Evolutionary conservation across 2,888 invertebrate genomes (phyloP).

Genomic region (Poecilus cupreus): DNA sequence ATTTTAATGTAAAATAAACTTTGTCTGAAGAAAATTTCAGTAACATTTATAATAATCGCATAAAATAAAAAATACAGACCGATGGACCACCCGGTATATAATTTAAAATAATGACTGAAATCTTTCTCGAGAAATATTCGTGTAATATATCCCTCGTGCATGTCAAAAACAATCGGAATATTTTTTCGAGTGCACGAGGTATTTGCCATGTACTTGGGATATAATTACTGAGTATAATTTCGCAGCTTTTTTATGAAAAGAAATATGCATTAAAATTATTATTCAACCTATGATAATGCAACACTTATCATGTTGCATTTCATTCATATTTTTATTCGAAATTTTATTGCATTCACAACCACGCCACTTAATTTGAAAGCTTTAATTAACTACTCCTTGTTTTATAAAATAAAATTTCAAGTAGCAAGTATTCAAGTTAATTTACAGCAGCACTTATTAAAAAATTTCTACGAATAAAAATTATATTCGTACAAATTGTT

Average conservation of each 20-base stretch:
- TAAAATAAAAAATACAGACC: no score
- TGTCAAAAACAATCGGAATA: no score
- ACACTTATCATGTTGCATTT: background rate
- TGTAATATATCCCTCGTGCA: no score
- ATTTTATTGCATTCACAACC: background rate
- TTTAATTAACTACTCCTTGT: background rate
- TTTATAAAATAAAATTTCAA: conserved; percentile 18
- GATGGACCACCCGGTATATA: no score
- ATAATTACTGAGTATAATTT: no score
- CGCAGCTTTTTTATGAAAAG: background rate
- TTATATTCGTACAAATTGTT: conserved; percentile 5
- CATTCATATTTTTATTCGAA: background rate
- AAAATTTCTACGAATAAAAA: background rate
- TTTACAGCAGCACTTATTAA: background rate
- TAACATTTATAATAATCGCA: no score
- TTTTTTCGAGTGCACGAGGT: no score
- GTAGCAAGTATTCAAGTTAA: background rate
- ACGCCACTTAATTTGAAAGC: background rate
- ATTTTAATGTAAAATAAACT: no score
- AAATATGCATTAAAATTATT: background rate
- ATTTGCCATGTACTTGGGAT: no score
- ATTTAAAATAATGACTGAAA: no score
- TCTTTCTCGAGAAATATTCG: no score
- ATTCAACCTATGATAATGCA: background rate
- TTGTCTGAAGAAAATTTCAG: no score